Conservation (phyloP, 2,113 vertebrate genomes). For the Heliornis fulica region DNA sequence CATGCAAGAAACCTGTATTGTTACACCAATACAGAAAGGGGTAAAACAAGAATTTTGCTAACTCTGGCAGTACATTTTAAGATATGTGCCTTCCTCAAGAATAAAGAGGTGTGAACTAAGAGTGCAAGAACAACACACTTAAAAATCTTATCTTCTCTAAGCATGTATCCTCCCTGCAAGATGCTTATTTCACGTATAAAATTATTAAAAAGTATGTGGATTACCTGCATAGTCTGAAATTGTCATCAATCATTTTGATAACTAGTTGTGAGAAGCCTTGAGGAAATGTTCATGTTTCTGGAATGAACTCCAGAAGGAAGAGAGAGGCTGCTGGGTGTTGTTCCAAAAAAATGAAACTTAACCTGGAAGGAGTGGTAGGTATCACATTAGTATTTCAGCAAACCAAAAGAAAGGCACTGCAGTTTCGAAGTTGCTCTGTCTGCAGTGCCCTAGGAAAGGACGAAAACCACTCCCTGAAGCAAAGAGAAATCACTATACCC, state of each 20-base stretch:
- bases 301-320: neutral
- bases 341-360: neutral
- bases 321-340: neutral
- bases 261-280: neutral
- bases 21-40: neutral
- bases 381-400: neutral
- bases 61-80: neutral
- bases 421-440: neutral
- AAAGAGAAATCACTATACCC: neutral
- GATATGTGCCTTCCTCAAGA: neutral
- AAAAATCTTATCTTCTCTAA: neutral
- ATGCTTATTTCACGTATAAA: neutral
- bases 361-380: neutral
- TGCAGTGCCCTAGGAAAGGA: neutral
- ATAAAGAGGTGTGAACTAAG: neutral
- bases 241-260: neutral
- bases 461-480: neutral
- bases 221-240: neutral
- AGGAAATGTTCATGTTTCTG: neutral
- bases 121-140: neutral
- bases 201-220: neutral
- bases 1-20: neutral
- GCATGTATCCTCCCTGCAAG: neutral
- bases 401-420: neutral
- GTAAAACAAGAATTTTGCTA: neutral